Base-by-base conservation (phyloP, 92 coral and sea anemone genomes). In the Siderastrea siderea region DNA sequence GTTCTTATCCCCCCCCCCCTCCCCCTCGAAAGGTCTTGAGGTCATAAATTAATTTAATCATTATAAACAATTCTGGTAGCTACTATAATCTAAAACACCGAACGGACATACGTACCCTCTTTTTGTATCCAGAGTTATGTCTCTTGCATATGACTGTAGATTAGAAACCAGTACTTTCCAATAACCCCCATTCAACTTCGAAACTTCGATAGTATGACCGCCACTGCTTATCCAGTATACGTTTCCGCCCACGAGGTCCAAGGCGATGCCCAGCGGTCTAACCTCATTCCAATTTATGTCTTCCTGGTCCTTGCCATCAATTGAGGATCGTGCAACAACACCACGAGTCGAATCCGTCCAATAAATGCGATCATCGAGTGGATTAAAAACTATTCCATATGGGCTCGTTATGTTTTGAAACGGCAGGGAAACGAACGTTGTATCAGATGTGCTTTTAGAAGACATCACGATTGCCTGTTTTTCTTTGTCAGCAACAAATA, bases 331-430 rank as follows among this genome's bases (percentile, higher is more conserved):
- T 58, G 82, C 74, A 71, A 96, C 93, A 1, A 78, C 75, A 1
- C 79, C 63, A 15, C 14, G 92, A 26, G 47, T 44, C 2, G 64
- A n/a, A 60, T 95, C 98, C 3, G 95, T 82, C 98, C 98, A 96
- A 80, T 94, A 96, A 1, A 96, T 83, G 17, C 91, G 90, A 68
- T 65, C 61, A 38, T 96, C 98, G 12, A 84, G 64, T 64, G 93
- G 88, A 79, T 94, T 95, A 74, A 77, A 90, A 50, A 78, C 95
- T 78, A 96, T 54, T 1, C 95, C 92, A 5, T 63, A 78, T 49
- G 95, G 98, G 15, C 46, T 7, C 8, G 46, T 5, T 5, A 61
- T 19, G 46, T 78, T 78, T 48, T 64, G n/a, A 17, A 78, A 6
- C 6, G 83, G 71, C 13, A 78, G 83, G 16, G 83, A 15, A 7